phyloP scores from a whole-genome alignment of 1,140 invertebrate genomes.

The Leptinotarsa texana region DNA sequence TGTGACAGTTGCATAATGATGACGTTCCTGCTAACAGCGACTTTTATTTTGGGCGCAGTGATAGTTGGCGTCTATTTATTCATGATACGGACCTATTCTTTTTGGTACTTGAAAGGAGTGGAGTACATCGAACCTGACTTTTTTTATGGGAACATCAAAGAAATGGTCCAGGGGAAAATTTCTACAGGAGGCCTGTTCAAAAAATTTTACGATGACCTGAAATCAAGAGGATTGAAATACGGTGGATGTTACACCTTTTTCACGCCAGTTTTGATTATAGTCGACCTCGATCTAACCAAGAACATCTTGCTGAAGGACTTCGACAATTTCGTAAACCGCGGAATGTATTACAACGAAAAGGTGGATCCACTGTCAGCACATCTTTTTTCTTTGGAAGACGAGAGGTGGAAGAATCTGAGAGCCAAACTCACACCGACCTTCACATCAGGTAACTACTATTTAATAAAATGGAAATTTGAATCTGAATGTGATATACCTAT shows the following conservation, averaged over 20 bases:
- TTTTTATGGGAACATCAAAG: slow-evolving; percentile 48
- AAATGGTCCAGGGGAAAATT: slow-evolving; percentile 14
- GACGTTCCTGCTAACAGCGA: not conserved
- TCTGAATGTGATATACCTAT: too few relatives aligned
- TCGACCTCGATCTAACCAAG: slow-evolving; percentile 58
- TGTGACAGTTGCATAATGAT: too few relatives aligned
- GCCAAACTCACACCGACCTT: slow-evolving; percentile 58
- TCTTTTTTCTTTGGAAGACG: slow-evolving; percentile 56
- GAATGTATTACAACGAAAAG: slow-evolving; percentile 52
- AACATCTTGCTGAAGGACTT: slow-evolving; percentile 58
- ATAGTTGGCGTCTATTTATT: slow-evolving; percentile 23
- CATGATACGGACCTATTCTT: slow-evolving; percentile 42
- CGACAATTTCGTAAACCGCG: slow-evolving; percentile 55
- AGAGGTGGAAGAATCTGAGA: slow-evolving; percentile 58
- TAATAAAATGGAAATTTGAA: too few relatives aligned
- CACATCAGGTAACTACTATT: slow-evolving; percentile 49
- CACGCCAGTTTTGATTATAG: slow-evolving; percentile 36
- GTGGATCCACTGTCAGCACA: slow-evolving; percentile 57
- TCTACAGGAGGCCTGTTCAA: not conserved
- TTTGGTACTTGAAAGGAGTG: slow-evolving; percentile 56
- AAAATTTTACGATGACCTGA: slow-evolving; percentile 47
- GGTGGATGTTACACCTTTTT: slow-evolving; percentile 32
- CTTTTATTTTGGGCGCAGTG: not conserved
- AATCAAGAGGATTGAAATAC: slow-evolving; percentile 32
- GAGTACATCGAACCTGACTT: slow-evolving; percentile 49